phyloP scores from a whole-genome alignment of 1,140 invertebrate genomes.

The Helicoverpa zea region DNA sequence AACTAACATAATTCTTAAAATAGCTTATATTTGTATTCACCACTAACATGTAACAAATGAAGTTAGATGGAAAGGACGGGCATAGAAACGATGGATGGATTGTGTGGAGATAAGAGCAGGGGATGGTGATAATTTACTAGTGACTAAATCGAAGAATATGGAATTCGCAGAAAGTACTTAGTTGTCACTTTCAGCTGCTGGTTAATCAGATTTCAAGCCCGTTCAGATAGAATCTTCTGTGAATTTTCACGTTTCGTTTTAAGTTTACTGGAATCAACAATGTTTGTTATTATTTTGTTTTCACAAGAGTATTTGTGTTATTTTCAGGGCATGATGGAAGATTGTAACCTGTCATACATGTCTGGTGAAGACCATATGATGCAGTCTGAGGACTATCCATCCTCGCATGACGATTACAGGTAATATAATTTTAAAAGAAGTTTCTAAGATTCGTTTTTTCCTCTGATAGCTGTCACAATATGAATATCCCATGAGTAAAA shows the following conservation, averaged over 20 bases:
- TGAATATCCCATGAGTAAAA: too few relatives aligned
- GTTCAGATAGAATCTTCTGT: too few relatives aligned
- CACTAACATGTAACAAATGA: neutral
- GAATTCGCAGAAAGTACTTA: too few relatives aligned
- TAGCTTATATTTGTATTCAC: neutral
- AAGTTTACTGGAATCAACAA: neutral
- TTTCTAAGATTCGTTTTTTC: too few relatives aligned
- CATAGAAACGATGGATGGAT: too few relatives aligned
- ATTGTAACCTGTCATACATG: slow-evolving; percentile 85
- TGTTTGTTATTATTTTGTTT: neutral
- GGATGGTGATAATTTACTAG: too few relatives aligned
- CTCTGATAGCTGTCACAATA: too few relatives aligned
- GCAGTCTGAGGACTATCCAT: slow-evolving; percentile 83
- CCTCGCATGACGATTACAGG: slow-evolving; percentile 86
- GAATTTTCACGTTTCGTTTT: neutral
- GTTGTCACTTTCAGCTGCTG: too few relatives aligned
- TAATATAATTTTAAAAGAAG: slow-evolving; percentile 54
- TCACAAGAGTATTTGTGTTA: neutral
- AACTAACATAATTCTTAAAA: neutral
- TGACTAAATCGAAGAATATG: too few relatives aligned
- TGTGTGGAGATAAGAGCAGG: too few relatives aligned
- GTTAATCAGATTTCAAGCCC: too few relatives aligned
- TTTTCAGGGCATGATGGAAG: slow-evolving; percentile 85
- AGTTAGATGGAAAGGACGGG: neutral
- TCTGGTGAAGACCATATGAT: slow-evolving; percentile 85